Evolutionary conservation across 2,113 vertebrate genomes (phyloP).

Genomic region (Corvus cornix): DNA sequence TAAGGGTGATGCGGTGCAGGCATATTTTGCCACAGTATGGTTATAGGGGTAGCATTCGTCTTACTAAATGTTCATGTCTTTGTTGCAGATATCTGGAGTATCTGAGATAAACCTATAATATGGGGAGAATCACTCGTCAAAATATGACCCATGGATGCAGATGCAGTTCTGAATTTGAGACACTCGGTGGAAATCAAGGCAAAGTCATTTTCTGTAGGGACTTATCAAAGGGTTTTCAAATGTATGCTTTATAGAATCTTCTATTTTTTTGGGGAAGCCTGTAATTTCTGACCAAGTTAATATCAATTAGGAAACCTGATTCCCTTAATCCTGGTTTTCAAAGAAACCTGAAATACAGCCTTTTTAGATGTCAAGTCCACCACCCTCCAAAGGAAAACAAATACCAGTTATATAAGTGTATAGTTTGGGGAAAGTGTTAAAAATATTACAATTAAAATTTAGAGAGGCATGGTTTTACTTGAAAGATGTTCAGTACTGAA

Average conservation of each 20-base stretch:
- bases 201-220: not conserved
- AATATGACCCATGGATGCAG: fast-evolving
- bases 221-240: not conserved
- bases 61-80: not conserved
- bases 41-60: not conserved
- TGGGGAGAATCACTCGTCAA: not conserved
- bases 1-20: not conserved
- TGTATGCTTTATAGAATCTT: not conserved
- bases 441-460: not conserved
- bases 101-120: not conserved
- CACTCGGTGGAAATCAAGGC: not conserved
- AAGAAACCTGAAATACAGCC: not conserved
- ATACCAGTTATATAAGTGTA: not conserved
- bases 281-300: not conserved
- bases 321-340: not conserved
- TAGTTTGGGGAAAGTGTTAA: not conserved
- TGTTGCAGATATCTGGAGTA: not conserved
- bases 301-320: not conserved
- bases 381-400: not conserved
- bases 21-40: not conserved
- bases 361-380: not conserved
- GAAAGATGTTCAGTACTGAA: not conserved
- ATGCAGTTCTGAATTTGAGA: not conserved
- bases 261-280: not conserved
- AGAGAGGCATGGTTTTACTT: not conserved